These are phyloP conservation scores for Salvelinus fontinalis DNA, from an alignment of 2,113 vertebrate species.

Conservation along the genomic window DNA sequence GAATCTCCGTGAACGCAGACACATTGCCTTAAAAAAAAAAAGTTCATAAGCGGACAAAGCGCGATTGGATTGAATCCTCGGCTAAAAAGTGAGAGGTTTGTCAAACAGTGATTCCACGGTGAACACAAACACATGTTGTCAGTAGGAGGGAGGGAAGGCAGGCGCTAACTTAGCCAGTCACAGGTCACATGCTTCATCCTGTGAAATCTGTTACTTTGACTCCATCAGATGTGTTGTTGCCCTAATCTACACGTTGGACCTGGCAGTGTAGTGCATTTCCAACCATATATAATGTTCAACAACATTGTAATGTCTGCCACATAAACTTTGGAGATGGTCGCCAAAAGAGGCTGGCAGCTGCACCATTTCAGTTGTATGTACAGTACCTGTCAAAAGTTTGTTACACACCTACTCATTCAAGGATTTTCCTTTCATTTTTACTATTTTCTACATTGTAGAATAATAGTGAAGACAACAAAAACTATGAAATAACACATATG, in stretches of 20 bases:
- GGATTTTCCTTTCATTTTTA: too few relatives aligned
- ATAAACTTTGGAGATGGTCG: slow-evolving; percentile 30
- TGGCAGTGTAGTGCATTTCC: slow-evolving; percentile 54
- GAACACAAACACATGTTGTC: slow-evolving; percentile 51
- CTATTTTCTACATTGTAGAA: too few relatives aligned
- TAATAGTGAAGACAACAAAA: too few relatives aligned
- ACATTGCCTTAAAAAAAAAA: slow-evolving; percentile 38
- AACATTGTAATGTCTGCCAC: too few relatives aligned
- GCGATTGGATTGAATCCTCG: neutral
- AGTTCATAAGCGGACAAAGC: too few relatives aligned
- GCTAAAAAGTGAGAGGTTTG: slow-evolving; percentile 37
- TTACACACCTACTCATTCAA: too few relatives aligned
- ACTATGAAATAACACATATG: too few relatives aligned
- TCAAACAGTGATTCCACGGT: slow-evolving; percentile 39
- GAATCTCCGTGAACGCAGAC: neutral
- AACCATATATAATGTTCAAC: slow-evolving; percentile 31
- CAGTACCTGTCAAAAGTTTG: too few relatives aligned
- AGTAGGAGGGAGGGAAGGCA: slow-evolving; percentile 48
- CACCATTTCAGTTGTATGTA: slow-evolving; percentile 2
- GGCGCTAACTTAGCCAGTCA: slow-evolving; percentile 40
- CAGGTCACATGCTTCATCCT: slow-evolving; percentile 14
- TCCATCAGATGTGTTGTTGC: slow-evolving; percentile 59
- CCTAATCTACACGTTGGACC: slow-evolving; percentile 46
- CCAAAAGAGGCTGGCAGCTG: slow-evolving; percentile 3
- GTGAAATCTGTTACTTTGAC: slow-evolving; percentile 10